phyloP scores from a whole-genome alignment of 2,797 vertebrate genomes.

The Poecilia wingei region DNA sequence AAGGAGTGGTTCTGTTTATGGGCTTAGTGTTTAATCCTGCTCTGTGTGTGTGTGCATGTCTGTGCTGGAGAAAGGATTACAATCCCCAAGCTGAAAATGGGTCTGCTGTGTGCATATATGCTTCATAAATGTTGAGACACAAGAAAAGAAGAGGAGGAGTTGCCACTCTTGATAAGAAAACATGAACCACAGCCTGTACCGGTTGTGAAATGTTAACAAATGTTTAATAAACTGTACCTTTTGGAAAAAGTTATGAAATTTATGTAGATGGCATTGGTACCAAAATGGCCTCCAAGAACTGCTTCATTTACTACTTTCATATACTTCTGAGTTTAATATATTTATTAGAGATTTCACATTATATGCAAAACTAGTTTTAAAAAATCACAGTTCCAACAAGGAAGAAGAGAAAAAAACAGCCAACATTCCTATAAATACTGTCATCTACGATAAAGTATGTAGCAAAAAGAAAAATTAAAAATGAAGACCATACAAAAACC shows the following conservation, averaged over 20 bases:
- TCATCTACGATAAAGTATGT: too few relatives aligned
- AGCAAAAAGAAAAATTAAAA: too few relatives aligned
- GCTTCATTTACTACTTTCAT: background rate
- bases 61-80: slow-evolving; percentile 28
- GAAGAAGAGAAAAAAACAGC: too few relatives aligned
- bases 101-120: background rate
- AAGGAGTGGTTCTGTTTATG: slow-evolving; percentile 29
- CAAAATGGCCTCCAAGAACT: background rate
- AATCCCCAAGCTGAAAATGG: slow-evolving; percentile 14
- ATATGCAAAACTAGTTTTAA: too few relatives aligned
- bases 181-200: background rate
- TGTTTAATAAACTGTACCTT: background rate
- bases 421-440: too few relatives aligned
- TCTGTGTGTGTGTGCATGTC: background rate
- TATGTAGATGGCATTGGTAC: background rate
- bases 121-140: background rate
- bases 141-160: background rate
- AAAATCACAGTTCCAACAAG: too few relatives aligned
- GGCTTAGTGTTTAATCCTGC: slow-evolving; percentile 48
- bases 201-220: background rate
- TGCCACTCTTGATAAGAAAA: background rate
- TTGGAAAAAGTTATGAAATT: background rate
- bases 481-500: too few relatives aligned
- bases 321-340: too few relatives aligned
- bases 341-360: too few relatives aligned